A percentile compares a stretch with the other conserved stretches of the same genome.
Evolutionary conservation across 1,140 invertebrate genomes (phyloP).

Genomic region (Oryzaephilus surinamensis): DNA sequence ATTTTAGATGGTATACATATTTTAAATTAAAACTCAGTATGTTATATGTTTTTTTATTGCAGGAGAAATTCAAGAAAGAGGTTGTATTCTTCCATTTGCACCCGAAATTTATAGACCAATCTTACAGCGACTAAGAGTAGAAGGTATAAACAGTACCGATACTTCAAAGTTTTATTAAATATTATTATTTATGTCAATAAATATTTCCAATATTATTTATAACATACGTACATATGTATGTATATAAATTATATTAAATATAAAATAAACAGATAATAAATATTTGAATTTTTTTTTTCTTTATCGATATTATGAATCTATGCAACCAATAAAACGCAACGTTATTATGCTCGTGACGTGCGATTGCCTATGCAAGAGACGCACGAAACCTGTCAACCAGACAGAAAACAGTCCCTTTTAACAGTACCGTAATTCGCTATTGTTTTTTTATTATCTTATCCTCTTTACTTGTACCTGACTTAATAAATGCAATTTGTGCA

Average conservation of each 20-base stretch:
- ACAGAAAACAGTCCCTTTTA: no score
- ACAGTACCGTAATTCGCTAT: constrained; percentile 27
- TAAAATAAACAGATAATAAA: no score
- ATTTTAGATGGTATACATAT: constrained; percentile 89
- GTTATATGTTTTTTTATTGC: constrained; percentile 21
- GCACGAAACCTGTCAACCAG: no score
- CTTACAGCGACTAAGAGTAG: constrained; percentile 67
- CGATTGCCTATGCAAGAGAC: no score
- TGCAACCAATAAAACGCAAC: no score
- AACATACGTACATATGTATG: no score
- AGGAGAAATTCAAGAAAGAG: constrained; percentile 92
- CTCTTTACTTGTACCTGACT: no score
- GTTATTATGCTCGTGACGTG: no score
- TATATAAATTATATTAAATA: constrained; percentile 6
- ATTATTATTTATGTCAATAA: constrained; percentile 1
- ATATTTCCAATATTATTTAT: no score
- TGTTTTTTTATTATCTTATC: constrained; percentile 26
- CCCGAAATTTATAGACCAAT: constrained; percentile 87
- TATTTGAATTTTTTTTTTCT: not conserved
- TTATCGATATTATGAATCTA: no score
- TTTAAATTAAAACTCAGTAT: constrained; percentile 16
- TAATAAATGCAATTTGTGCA: constrained; percentile 17
- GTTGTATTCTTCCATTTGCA: constrained; percentile 82
- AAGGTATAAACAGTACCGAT: constrained; percentile 76
- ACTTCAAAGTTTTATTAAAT: constrained; percentile 41